A percentile compares a stretch with the other conserved stretches of the same genome.
Evolutionary conservation across 2,888 invertebrate genomes (phyloP).

Genomic region (Diarsia brunnea): DNA sequence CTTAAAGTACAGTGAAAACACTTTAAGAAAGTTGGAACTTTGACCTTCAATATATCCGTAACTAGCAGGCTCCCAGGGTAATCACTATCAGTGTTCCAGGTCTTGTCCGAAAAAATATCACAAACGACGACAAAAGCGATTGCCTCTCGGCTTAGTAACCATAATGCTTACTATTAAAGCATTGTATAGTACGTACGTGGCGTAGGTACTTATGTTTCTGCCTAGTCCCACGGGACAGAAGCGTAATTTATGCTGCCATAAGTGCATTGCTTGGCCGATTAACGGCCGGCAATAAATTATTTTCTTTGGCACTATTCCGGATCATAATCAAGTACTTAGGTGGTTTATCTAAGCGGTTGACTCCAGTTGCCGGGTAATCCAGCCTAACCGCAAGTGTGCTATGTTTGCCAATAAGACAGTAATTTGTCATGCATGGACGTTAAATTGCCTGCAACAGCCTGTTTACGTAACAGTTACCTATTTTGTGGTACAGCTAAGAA

Average conservation of each 20-base stretch:
- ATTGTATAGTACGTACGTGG: background rate
- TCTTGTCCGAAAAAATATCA: background rate
- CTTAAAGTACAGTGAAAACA: too few relatives aligned
- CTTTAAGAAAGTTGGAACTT: too few relatives aligned
- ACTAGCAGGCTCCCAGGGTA: too few relatives aligned
- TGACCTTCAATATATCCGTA: too few relatives aligned
- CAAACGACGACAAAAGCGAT: background rate
- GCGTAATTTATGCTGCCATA: background rate
- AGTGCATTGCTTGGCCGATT: background rate
- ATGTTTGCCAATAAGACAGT: conserved; percentile 39
- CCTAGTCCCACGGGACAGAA: background rate
- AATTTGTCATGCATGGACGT: conserved; percentile 15
- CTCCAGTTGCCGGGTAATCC: background rate
- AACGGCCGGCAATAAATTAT: conserved; percentile 1
- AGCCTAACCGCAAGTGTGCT: conserved; percentile 8
- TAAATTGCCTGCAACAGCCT: conserved; percentile 35
- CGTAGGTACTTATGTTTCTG: background rate
- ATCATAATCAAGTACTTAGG: conserved; percentile 25
- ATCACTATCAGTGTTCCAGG: too few relatives aligned
- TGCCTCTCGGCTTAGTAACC: background rate
- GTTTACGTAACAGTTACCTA: conserved; percentile 1
- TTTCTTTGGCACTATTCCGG: conserved; percentile 19
- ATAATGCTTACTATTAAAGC: background rate
- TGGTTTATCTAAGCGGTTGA: conserved; percentile 23
- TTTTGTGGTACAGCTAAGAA: background rate